Evolutionary conservation across 2,113 vertebrate species (phyloP).

Genomic region (Eubucco bourcierii): DNA sequence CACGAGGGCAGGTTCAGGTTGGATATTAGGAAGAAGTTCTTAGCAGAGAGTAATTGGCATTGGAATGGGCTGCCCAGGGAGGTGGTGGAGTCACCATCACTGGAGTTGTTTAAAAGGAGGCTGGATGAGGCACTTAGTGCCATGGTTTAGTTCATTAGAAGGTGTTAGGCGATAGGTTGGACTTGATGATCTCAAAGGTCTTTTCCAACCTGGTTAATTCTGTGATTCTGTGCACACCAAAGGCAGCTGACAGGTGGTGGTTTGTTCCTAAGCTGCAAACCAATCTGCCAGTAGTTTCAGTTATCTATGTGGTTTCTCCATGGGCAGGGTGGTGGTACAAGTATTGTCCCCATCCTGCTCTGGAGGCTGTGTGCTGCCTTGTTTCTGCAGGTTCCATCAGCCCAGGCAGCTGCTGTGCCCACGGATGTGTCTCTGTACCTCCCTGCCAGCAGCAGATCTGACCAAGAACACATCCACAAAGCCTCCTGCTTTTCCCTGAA

Average conservation of each 20-base stretch:
- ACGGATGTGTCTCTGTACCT: fast-evolving
- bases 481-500: not conserved
- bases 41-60: too few relatives aligned
- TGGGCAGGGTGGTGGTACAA: not conserved
- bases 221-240: too few relatives aligned
- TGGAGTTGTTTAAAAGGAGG: too few relatives aligned
- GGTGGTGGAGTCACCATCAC: too few relatives aligned
- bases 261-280: not conserved
- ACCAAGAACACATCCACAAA: not conserved
- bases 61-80: too few relatives aligned
- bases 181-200: too few relatives aligned
- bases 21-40: too few relatives aligned
- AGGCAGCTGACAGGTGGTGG: fast-evolving
- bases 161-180: too few relatives aligned
- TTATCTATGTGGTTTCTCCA: not conserved
- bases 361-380: not conserved
- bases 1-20: too few relatives aligned
- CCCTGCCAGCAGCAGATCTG: not conserved
- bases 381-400: not conserved
- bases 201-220: too few relatives aligned
- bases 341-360: not conserved
- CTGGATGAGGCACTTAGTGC: too few relatives aligned
- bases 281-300: not conserved
- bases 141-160: too few relatives aligned
- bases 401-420: not conserved